These are phyloP conservation scores for Nephrotoma guestfalica DNA, from an alignment of 2,888 invertebrate genomes.

Conservation along the genomic window DNA sequence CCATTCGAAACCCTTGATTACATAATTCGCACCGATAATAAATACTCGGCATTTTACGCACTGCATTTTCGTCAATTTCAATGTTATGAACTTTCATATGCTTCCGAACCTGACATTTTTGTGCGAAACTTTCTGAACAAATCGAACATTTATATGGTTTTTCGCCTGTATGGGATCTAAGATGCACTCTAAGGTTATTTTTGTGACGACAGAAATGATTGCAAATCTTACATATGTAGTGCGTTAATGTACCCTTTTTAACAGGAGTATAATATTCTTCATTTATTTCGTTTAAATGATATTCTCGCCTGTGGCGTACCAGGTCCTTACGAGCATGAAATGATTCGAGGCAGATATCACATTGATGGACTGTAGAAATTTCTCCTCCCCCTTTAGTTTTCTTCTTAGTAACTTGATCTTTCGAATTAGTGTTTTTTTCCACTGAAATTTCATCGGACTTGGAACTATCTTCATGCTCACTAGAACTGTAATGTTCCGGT, in stretches of 20 bases:
- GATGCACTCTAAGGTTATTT: not conserved
- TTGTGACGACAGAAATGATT: not conserved
- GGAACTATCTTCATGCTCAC: not conserved
- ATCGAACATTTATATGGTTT: not conserved
- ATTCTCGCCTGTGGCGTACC: not conserved
- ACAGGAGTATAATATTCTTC: not conserved
- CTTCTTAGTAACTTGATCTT: too few species aligned
- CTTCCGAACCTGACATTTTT: not conserved
- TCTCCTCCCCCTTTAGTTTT: not conserved
- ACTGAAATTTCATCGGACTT: not conserved
- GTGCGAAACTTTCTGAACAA: not conserved
- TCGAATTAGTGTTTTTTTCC: not conserved
- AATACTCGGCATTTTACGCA: not conserved
- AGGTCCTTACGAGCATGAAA: not conserved
- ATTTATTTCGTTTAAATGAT: not conserved
- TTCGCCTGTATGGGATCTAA: not conserved
- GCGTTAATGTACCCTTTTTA: not conserved
- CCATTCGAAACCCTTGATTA: not conserved
- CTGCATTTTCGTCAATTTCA: not conserved
- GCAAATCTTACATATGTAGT: not conserved
- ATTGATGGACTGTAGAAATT: not conserved
- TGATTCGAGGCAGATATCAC: not conserved
- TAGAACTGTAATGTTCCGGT: not conserved
- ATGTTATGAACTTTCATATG: not conserved
- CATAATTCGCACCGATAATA: not conserved